phyloP scores from a whole-genome alignment of 2,113 vertebrate genomes.

The Caretta caretta region DNA sequence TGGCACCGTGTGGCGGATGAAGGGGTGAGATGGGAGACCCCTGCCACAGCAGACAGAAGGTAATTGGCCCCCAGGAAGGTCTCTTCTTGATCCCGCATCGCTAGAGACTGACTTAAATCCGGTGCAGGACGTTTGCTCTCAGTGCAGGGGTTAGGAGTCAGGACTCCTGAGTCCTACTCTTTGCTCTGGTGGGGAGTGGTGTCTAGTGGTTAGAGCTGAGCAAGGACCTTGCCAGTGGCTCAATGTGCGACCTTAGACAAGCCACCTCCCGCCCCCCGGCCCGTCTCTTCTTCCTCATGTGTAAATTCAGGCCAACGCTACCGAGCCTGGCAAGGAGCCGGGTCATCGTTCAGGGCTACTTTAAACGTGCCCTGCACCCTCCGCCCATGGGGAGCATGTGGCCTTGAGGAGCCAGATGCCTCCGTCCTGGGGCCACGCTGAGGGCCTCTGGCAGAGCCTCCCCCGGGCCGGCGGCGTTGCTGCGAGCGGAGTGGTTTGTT shows the following conservation, averaged over 20 bases:
- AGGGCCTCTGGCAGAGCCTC: background rate
- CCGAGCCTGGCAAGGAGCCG: no score
- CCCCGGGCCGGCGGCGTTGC: background rate
- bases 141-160: background rate
- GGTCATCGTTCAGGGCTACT: background rate
- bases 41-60: background rate
- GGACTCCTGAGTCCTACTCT: background rate
- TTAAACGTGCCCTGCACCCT: background rate
- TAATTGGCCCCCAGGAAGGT: no score
- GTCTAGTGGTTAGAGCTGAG: background rate
- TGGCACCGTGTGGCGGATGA: background rate
- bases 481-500: background rate
- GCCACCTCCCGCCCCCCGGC: no score
- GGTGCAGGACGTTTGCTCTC: background rate
- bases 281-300: background rate
- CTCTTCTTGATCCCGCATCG: background rate
- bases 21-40: background rate
- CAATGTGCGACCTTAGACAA: background rate
- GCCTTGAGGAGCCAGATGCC: fast-evolving
- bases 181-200: background rate
- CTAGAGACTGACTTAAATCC: background rate
- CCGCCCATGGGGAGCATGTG: background rate
- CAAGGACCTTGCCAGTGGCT: background rate
- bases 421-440: fast-evolving
- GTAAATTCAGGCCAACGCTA: background rate